Conservation (phyloP, 64 coral and sea anemone species). For the Porites lutea region DNA sequence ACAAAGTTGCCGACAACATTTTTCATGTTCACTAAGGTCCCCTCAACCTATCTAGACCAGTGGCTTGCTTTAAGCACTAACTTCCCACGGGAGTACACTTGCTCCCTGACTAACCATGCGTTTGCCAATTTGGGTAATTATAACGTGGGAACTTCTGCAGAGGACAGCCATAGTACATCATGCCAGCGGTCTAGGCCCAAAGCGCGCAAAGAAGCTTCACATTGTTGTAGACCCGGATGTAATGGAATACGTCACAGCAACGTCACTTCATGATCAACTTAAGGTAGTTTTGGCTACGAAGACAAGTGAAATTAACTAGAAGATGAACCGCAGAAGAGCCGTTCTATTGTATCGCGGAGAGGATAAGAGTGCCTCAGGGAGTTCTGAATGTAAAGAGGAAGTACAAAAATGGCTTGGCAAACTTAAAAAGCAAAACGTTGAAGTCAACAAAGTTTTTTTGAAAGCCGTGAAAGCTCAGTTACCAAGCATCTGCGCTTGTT, state of each 20-base stretch:
- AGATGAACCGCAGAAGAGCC: neutral
- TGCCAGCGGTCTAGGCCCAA: too few species aligned
- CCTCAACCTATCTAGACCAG: too few species aligned
- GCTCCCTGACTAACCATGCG: too few species aligned
- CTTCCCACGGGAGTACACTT: too few species aligned
- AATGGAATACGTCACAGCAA: conserved; percentile 37
- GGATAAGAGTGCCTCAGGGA: conserved; percentile 12
- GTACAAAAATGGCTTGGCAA: conserved; percentile 11
- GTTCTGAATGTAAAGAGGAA: conserved; percentile 18
- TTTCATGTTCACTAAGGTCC: too few species aligned
- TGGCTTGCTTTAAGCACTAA: too few species aligned
- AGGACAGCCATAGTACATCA: too few species aligned
- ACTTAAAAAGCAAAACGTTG: conserved; percentile 17
- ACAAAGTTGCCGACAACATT: too few species aligned
- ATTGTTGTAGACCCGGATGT: conserved; percentile 59
- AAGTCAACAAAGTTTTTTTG: neutral
- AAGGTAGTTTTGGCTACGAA: conserved; percentile 1
- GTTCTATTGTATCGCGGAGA: conserved; percentile 17
- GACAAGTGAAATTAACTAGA: conserved; percentile 38
- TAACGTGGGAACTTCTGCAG: too few species aligned
- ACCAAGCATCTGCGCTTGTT: neutral
- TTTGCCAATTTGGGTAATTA: too few species aligned
- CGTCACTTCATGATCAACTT: conserved; percentile 5
- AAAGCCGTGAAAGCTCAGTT: neutral
- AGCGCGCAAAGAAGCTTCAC: conserved; percentile 15